Evolutionary conservation across 2,888 invertebrate genomes (phyloP).

Genomic region (Drymonia ruficornis): DNA sequence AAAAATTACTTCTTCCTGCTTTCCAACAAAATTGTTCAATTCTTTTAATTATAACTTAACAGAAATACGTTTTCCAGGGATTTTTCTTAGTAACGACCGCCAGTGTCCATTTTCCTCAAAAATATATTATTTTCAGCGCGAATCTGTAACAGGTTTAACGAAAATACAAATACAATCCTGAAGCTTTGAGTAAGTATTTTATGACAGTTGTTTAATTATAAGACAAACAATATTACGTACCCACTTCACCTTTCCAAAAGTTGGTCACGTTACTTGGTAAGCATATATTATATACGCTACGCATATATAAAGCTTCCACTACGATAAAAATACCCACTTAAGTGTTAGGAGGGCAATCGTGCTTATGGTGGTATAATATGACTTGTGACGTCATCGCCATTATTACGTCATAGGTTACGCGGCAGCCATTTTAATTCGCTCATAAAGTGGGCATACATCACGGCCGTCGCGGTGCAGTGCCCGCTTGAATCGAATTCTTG

Average conservation of each 20-base stretch:
- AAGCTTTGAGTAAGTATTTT: too few species aligned
- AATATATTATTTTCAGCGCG: too few species aligned
- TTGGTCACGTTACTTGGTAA: conserved; percentile 11
- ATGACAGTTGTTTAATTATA: too few species aligned
- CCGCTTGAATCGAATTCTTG: conserved; percentile 58
- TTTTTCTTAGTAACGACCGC: too few species aligned
- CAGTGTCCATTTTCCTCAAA: too few species aligned
- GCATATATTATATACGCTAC: too few species aligned
- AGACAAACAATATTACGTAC: neutral
- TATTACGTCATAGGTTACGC: conserved; percentile 63
- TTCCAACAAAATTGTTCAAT: too few species aligned
- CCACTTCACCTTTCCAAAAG: neutral
- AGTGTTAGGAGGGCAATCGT: conserved; percentile 18
- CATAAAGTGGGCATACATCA: conserved; percentile 65
- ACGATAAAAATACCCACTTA: conserved; percentile 9
- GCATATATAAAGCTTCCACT: conserved; percentile 4
- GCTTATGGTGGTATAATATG: conserved; percentile 12
- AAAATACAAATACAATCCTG: too few species aligned
- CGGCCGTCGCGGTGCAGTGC: conserved; percentile 38
- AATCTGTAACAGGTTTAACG: too few species aligned
- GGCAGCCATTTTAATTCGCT: conserved; percentile 62
- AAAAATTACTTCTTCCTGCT: too few species aligned
- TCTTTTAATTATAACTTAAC: too few species aligned
- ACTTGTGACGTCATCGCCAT: conserved; percentile 33
- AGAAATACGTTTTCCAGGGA: too few species aligned